A percentile compares a stretch with the other conserved stretches of the same genome.
Conservation (phyloP, 2,113 vertebrate species). For the Anser brachyrhynchus region DNA sequence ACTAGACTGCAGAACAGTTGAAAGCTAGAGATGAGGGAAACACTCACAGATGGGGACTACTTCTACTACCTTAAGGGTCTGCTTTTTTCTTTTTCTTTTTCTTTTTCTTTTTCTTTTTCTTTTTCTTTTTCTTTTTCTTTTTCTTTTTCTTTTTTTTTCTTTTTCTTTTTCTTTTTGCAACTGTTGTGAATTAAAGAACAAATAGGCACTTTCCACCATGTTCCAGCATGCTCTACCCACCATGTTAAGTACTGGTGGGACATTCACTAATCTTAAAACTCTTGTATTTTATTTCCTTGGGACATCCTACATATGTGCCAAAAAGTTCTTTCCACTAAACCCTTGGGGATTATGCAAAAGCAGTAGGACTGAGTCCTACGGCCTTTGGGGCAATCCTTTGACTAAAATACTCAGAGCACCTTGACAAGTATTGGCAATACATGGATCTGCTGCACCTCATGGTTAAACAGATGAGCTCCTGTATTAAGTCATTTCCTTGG, state of each 20-base stretch:
- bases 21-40: neutral
- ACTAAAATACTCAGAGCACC: neutral
- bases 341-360: neutral
- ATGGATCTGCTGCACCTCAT: neutral
- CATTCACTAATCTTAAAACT: neutral
- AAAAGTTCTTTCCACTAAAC: neutral
- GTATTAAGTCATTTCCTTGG: neutral
- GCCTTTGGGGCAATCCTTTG: neutral
- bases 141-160: neutral
- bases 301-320: rapidly evolving
- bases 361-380: neutral
- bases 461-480: neutral
- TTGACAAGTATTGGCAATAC: neutral
- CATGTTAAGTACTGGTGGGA: neutral
- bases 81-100: neutral
- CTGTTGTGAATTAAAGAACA: neutral
- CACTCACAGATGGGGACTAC: neutral
- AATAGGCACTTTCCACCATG: neutral
- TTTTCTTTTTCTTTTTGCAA: neutral
- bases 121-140: neutral
- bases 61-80: neutral
- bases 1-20: neutral
- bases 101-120: neutral
- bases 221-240: neutral
- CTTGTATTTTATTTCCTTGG: neutral